Base-by-base conservation (phyloP, 2,113 vertebrate genomes). In the Ceuthmochares aereus region DNA sequence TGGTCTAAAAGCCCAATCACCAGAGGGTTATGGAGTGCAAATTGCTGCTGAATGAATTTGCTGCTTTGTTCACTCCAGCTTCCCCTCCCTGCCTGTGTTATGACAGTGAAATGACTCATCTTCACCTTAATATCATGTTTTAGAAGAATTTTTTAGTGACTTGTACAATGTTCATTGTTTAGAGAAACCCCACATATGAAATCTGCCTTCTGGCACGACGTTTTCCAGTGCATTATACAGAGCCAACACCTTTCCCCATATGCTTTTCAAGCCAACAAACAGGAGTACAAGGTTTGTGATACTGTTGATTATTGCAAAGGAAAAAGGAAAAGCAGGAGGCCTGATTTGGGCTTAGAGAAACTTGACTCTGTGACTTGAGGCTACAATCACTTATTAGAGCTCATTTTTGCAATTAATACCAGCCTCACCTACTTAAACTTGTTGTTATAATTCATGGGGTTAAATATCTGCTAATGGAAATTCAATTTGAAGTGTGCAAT, bases 1-100 rank as follows among this genome's bases (percentile, higher is more conserved):
- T 67, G 85, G 87, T 79, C 91, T 85, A 70, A 90, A 94, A 95
- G 77, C 68, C 75, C 80, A 16, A 55, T 82, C 84, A 73, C n/a
- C 3, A 3, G 59, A 81, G 42, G 59, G 55, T 49, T 91, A 47
- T 45, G 62, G 76, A 92, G 64, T 40, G 56, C 63, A 87, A 95
- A 94, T 90, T 94, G 79, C 63, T 60, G 68, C 82, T 63, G 82
- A 85, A 90, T 73, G 42, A 83, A 77, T 96, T 55, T 70, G 42
- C 54, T 72, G 77, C 78, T 90, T 77, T 93, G 52, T 77, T 91
- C 37, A 2, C 54, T 76, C 62, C 5, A 5, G 5, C 66, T 79
- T 80, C 47, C n/a, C 67, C 30, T 95, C 60, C 64, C 68, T 74
- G 56, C 59, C 42, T 47, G 51, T 91, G 82, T 86, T 94, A 27